These are phyloP conservation scores for Ellobium chinense DNA, from an alignment of 2,888 invertebrate genomes.

Conservation along the genomic window DNA sequence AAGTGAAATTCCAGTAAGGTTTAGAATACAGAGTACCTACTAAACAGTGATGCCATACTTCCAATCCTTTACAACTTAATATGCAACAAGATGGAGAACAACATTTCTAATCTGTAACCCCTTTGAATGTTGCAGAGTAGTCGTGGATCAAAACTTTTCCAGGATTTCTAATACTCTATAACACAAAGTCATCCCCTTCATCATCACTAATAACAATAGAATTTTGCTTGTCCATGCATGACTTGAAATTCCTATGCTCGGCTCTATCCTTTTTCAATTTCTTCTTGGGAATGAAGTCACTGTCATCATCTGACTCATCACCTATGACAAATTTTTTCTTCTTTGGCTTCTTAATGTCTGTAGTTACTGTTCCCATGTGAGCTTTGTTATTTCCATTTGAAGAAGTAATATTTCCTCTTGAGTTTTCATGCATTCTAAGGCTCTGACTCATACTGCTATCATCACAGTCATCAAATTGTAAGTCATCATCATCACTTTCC, in stretches of 20 bases:
- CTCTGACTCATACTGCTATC: slow-evolving; percentile 15
- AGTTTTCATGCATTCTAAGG: background rate
- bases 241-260: background rate
- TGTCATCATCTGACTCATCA: background rate
- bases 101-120: no score
- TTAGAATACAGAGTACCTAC: no score
- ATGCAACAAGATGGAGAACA: no score
- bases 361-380: background rate
- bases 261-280: background rate
- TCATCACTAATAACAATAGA: slow-evolving; percentile 35
- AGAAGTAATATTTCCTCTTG: background rate
- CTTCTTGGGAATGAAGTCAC: background rate
- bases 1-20: no score
- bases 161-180: no score
- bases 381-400: background rate
- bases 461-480: slow-evolving; percentile 36
- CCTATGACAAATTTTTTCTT: background rate
- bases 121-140: no score
- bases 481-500: background rate
- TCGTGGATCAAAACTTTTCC: no score
- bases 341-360: background rate
- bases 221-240: background rate
- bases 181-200: slow-evolving; percentile 8
- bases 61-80: no score
- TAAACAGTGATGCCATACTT: no score